Evolutionary conservation across 1,140 invertebrate species (phyloP).

Genomic region (Apis florea): DNA sequence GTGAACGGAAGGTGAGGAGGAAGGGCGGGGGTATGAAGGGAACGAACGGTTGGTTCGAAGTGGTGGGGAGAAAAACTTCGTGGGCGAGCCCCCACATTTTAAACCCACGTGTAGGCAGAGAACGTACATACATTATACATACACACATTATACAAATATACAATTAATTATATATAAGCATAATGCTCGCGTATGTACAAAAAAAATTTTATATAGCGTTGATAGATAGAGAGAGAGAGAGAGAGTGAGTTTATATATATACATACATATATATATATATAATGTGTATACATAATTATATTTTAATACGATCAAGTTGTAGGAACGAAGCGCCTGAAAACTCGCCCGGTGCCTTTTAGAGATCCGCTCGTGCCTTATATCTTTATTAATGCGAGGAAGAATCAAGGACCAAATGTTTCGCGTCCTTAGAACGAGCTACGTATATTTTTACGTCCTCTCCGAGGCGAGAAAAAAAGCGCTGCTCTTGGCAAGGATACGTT

Average conservation of each 20-base stretch:
- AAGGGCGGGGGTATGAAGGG: neutral
- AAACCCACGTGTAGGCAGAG: conserved; percentile 11
- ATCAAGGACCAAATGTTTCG: conserved; percentile 63
- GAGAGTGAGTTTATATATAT: neutral
- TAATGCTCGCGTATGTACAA: conserved; percentile 55
- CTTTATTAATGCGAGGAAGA: conserved; percentile 50
- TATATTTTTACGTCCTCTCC: conserved; percentile 10
- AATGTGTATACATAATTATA: conserved; percentile 61
- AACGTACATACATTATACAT: neutral
- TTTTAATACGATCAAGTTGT: conserved; percentile 64
- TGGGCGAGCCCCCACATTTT: conserved; percentile 56
- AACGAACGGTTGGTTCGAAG: neutral
- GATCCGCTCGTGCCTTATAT: conserved; percentile 70
- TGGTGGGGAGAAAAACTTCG: conserved; percentile 15
- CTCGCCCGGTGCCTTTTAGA: conserved; percentile 57
- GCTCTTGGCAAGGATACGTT: conserved; percentile 18
- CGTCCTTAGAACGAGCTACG: conserved; percentile 40
- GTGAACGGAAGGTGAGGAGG: conserved; percentile 1
- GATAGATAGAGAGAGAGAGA: neutral
- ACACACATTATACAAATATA: neutral
- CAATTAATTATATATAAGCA: conserved; percentile 39
- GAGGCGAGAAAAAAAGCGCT: conserved; percentile 13
- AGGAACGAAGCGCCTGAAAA: conserved; percentile 47
- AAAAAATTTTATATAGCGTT: conserved; percentile 61
- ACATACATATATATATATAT: conserved; percentile 44